Percentiles rank a stretch among this genome's conserved stretches.
Conservation (phyloP, 2,113 vertebrate genomes). For the Murina feae region DNA sequence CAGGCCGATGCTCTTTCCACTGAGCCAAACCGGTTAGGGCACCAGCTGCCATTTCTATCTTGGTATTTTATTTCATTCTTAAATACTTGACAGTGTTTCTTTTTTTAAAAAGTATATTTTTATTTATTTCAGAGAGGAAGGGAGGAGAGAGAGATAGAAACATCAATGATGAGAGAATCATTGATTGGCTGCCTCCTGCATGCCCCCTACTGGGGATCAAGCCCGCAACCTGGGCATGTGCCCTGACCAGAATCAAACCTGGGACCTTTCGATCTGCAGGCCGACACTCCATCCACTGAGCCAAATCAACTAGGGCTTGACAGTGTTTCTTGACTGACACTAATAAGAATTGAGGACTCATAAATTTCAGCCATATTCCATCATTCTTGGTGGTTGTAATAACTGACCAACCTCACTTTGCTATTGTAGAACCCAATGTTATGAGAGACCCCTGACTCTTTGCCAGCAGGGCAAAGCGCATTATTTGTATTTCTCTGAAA, state of each 20-base stretch:
- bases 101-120: not conserved
- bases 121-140: no score
- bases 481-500: not conserved
- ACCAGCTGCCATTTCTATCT: not conserved
- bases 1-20: no score
- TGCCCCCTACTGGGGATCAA: no score
- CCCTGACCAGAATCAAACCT: no score
- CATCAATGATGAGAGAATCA: no score
- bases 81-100: constrained; percentile 45
- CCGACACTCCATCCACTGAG: no score
- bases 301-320: not conserved
- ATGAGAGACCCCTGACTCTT: not conserved
- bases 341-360: constrained; percentile 54
- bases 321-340: constrained; percentile 35
- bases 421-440: not conserved
- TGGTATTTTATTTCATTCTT: constrained; percentile 16
- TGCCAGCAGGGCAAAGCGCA: not conserved
- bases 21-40: no score
- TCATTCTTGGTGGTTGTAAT: constrained; percentile 35
- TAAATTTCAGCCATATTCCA: constrained; percentile 38
- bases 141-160: no score
- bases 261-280: no score
- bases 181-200: no score
- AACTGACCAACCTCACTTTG: constrained; percentile 41
- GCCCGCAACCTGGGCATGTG: no score